These are phyloP conservation scores for Electrona antarctica DNA, from an alignment of 2,113 vertebrate genomes.

Conservation along the genomic window DNA sequence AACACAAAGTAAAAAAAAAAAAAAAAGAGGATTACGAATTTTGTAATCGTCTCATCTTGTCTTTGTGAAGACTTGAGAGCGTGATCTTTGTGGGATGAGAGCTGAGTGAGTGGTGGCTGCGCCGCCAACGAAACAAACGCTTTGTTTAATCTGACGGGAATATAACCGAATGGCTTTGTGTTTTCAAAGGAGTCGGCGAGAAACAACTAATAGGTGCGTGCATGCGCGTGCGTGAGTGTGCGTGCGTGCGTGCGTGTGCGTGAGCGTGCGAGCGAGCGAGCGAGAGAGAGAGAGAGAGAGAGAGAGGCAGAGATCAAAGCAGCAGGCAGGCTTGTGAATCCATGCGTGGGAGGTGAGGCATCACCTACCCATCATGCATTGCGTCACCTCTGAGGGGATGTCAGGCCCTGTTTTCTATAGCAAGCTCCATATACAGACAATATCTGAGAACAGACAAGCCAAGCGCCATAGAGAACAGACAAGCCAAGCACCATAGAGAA, in stretches of 20 bases:
- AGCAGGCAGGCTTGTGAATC: constrained; percentile 58
- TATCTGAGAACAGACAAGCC: no score
- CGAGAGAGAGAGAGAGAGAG: constrained; percentile 21
- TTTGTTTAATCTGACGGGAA: constrained; percentile 27
- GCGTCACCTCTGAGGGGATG: constrained; percentile 46
- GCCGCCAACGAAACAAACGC: no score
- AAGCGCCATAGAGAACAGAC: no score
- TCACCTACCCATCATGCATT: constrained; percentile 76
- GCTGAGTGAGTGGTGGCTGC: no score
- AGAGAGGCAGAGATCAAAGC: constrained; percentile 58
- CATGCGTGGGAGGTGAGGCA: constrained; percentile 70
- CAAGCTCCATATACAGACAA: no score
- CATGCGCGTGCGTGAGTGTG: constrained; percentile 20
- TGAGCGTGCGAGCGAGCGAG: constrained; percentile 12
- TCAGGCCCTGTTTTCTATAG: no score
- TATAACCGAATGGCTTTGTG: constrained; percentile 70
- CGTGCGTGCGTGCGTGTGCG: constrained; percentile 15
- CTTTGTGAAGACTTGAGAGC: background rate
- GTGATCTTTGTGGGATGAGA: constrained; percentile 3
- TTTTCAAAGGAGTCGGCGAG: constrained; percentile 60
- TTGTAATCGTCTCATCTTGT: background rate
- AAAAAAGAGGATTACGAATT: background rate
- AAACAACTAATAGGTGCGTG: constrained; percentile 59
- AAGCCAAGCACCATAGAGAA: no score
- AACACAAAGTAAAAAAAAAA: background rate